These are phyloP conservation scores for Platypus cylindrus DNA, from an alignment of 2,888 invertebrate genomes.

Conservation along the genomic window DNA sequence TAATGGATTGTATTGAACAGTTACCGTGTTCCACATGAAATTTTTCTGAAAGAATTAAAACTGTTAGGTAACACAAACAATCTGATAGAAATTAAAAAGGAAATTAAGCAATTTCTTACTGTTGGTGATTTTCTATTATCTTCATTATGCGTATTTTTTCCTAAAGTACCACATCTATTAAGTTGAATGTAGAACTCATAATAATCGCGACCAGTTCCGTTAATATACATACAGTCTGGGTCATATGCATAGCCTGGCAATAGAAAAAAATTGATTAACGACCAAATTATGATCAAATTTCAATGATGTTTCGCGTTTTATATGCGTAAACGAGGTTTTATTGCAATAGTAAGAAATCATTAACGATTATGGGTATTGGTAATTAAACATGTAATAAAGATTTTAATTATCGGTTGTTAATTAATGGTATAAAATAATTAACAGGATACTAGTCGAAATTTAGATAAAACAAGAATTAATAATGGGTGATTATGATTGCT, in stretches of 20 bases:
- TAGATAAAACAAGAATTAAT: too few species aligned
- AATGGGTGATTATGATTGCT: too few species aligned
- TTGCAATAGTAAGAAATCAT: too few species aligned
- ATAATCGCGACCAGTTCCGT: slow-evolving; percentile 81
- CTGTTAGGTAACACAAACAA: background rate
- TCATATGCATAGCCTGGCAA: slow-evolving; percentile 78
- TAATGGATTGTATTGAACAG: slow-evolving; percentile 84
- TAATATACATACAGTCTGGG: slow-evolving; percentile 89
- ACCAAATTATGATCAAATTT: too few species aligned
- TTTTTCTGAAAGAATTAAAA: slow-evolving; percentile 53
- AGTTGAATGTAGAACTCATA: slow-evolving; percentile 90
- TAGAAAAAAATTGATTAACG: too few species aligned
- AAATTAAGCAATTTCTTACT: slow-evolving; percentile 39
- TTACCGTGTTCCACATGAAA: slow-evolving; percentile 94
- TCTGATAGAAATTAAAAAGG: background rate
- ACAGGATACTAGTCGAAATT: too few species aligned
- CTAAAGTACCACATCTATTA: slow-evolving; percentile 83
- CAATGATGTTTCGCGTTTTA: too few species aligned
- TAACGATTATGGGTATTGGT: too few species aligned
- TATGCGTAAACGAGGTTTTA: too few species aligned
- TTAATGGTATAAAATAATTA: too few species aligned
- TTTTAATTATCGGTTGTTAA: too few species aligned
- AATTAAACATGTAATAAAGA: too few species aligned
- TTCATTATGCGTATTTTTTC: slow-evolving; percentile 76
- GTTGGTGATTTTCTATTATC: slow-evolving; percentile 77